Percentiles rank a stretch among this genome's conserved stretches.
Conservation (phyloP, 1,140 invertebrate genomes). For the Drosophila mayri region DNA sequence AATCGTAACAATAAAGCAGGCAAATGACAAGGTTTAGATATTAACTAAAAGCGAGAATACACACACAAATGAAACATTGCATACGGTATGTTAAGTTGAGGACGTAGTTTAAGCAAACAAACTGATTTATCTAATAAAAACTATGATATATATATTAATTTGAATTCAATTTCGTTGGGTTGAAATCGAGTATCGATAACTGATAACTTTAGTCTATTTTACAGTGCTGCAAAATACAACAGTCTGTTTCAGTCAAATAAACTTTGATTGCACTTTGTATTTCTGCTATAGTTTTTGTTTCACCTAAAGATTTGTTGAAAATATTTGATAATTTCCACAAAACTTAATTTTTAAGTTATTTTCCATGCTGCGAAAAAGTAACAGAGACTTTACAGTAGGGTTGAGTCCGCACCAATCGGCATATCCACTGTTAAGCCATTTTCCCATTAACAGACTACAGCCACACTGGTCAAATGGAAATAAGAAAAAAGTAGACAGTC, state of each 20-base stretch:
- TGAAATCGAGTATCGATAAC: not conserved
- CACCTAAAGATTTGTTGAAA: too few relatives aligned
- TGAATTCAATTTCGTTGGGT: slow-evolving; percentile 21
- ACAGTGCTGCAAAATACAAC: not conserved
- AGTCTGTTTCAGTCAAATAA: not conserved
- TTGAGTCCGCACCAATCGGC: not conserved
- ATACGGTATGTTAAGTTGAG: slow-evolving; percentile 61
- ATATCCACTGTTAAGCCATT: too few relatives aligned
- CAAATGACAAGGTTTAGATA: slow-evolving; percentile 60
- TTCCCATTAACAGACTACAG: not conserved
- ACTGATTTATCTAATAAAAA: slow-evolving; percentile 78
- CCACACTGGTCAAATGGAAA: slow-evolving; percentile 30
- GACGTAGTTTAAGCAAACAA: slow-evolving; percentile 60
- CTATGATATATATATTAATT: slow-evolving; percentile 49
- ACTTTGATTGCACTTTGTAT: not conserved
- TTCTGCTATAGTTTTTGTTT: not conserved
- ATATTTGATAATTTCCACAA: not conserved
- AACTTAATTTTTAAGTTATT: not conserved
- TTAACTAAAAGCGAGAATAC: slow-evolving; percentile 39
- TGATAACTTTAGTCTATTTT: not conserved
- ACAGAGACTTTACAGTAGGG: not conserved
- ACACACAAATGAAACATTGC: slow-evolving; percentile 55
- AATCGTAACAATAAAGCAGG: slow-evolving; percentile 56
- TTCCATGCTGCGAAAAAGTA: not conserved
- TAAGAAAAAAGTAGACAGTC: slow-evolving; percentile 26